These are phyloP conservation scores for Trachurus trachurus DNA, from an alignment of 2,797 vertebrate species.

Conservation along the genomic window DNA sequence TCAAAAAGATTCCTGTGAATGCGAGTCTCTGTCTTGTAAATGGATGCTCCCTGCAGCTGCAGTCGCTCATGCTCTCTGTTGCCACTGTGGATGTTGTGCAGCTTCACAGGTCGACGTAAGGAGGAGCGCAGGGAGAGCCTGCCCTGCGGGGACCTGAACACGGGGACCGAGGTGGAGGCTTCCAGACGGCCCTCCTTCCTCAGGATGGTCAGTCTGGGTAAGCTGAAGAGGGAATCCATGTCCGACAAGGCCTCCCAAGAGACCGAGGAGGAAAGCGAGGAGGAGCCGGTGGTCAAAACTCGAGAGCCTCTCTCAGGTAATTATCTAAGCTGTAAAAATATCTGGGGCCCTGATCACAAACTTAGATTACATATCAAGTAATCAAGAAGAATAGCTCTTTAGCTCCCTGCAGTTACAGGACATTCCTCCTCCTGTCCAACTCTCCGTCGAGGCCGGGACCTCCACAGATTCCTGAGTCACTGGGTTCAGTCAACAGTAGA, in stretches of 20 bases:
- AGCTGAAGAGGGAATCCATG: slow-evolving; percentile 87
- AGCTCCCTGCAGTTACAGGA: slow-evolving; percentile 23
- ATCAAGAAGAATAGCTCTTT: background rate
- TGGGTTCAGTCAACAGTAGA: slow-evolving; percentile 71
- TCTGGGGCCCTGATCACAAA: background rate
- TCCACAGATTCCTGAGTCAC: slow-evolving; percentile 72
- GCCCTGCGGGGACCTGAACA: slow-evolving; percentile 81
- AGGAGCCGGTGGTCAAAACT: slow-evolving; percentile 81
- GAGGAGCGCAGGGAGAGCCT: slow-evolving; percentile 87
- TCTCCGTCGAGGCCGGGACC: slow-evolving; percentile 57
- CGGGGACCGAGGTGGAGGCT: slow-evolving; percentile 75
- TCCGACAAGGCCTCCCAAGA: slow-evolving; percentile 86
- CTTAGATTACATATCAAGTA: background rate
- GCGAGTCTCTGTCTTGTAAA: no score
- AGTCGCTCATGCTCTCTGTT: slow-evolving; percentile 24
- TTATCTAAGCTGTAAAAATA: background rate
- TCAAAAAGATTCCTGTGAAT: background rate
- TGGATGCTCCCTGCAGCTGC: background rate
- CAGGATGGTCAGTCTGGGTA: slow-evolving; percentile 87
- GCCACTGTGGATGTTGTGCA: slow-evolving; percentile 54
- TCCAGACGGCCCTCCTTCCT: slow-evolving; percentile 89
- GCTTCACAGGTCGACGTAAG: slow-evolving; percentile 85
- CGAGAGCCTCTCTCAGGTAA: slow-evolving; percentile 89
- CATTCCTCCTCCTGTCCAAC: slow-evolving; percentile 37
- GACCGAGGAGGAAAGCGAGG: slow-evolving; percentile 80